Percentiles rank a stretch among this genome's conserved stretches.
Evolutionary conservation across 1,140 invertebrate genomes (phyloP).

Genomic region (Halesus radiatus): DNA sequence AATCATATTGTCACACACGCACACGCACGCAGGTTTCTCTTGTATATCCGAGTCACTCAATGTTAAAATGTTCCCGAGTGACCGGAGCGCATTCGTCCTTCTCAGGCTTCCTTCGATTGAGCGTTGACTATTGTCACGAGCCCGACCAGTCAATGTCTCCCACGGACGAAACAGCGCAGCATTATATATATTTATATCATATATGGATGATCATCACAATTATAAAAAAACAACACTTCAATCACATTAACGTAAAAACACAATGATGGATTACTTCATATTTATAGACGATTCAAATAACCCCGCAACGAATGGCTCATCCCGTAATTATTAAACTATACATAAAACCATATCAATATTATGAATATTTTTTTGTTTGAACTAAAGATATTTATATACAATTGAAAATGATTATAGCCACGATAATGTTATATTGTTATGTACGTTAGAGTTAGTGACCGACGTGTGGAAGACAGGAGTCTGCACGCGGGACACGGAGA

Average conservation of each 20-base stretch:
- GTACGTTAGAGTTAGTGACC: background rate
- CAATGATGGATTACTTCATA: slow-evolving; percentile 13
- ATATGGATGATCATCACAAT: slow-evolving; percentile 30
- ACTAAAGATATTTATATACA: slow-evolving; percentile 38
- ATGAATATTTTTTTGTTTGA: slow-evolving; percentile 1
- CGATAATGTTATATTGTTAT: background rate
- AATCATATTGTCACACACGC: background rate
- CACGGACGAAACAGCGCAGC: slow-evolving; percentile 3
- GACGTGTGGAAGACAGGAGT: background rate
- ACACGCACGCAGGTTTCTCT: no score
- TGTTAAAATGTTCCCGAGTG: no score
- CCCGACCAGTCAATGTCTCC: background rate
- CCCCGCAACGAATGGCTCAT: slow-evolving; percentile 8
- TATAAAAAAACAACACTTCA: slow-evolving; percentile 15
- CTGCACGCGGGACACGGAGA: slow-evolving; percentile 31
- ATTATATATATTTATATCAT: slow-evolving; percentile 24
- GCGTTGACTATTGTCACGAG: background rate
- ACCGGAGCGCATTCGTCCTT: no score
- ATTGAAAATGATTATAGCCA: slow-evolving; percentile 29
- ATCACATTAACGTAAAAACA: slow-evolving; percentile 30
- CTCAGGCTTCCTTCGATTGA: no score
- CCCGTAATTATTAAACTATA: slow-evolving; percentile 34
- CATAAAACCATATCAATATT: slow-evolving; percentile 30
- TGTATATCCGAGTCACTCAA: no score
- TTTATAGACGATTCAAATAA: slow-evolving; percentile 8